phyloP scores from a whole-genome alignment of 2,888 invertebrate genomes.

The Aradus depressus region DNA sequence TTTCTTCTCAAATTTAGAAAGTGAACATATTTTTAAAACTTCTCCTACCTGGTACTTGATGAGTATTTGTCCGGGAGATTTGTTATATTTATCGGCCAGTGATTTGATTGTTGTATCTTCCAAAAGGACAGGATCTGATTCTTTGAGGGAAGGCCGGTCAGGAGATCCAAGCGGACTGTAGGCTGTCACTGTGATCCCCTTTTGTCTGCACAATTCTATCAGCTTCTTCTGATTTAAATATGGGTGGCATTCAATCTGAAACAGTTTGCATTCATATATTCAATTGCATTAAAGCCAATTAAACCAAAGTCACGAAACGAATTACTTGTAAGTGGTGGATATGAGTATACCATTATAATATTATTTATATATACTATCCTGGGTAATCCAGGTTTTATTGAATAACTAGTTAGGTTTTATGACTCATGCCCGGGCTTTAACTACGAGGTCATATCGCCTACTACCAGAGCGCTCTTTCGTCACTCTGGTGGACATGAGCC shows the following conservation, averaged over 20 bases:
- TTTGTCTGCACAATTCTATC: constrained; percentile 38
- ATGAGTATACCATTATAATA: not conserved
- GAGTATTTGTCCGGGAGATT: constrained; percentile 57
- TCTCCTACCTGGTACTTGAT: constrained; percentile 51
- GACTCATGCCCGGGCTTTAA: too few species aligned
- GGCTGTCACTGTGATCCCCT: constrained; percentile 39
- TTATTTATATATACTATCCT: not conserved
- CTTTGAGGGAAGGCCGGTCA: constrained; percentile 35
- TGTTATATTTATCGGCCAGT: constrained; percentile 51
- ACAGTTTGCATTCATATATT: too few species aligned
- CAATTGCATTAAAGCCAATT: too few species aligned
- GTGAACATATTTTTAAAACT: too few species aligned
- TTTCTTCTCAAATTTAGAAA: too few species aligned
- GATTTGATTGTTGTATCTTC: constrained; percentile 48
- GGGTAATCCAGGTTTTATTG: not conserved
- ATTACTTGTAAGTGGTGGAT: not conserved
- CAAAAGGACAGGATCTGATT: constrained; percentile 20
- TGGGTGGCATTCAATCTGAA: constrained; percentile 40
- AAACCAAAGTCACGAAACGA: not conserved
- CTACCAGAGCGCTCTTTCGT: too few species aligned
- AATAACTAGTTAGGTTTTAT: too few species aligned
- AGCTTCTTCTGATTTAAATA: constrained; percentile 39
- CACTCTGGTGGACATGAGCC: too few species aligned
- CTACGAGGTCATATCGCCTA: too few species aligned
- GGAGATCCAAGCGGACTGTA: constrained; percentile 42